Evolutionary conservation across 1,140 invertebrate genomes (phyloP).

Genomic region (Drosophila obscura): DNA sequence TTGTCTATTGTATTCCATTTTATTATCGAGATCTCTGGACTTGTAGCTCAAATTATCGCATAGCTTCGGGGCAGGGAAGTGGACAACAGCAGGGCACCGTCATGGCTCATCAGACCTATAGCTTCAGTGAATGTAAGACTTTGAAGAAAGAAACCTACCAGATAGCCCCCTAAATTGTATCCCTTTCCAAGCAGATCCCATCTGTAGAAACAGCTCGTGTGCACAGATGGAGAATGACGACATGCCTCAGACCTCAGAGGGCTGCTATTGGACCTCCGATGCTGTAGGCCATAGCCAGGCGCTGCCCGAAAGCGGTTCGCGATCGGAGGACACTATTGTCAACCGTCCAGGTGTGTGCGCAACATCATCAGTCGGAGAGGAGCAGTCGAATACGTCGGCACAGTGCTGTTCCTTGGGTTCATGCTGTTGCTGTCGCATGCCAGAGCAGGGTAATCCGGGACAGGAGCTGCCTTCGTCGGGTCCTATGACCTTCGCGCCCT

Average conservation of each 20-base stretch:
- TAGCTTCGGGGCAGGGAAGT: not conserved
- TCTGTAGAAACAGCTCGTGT: not conserved
- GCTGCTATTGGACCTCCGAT: slow-evolving; percentile 2
- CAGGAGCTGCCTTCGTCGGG: not conserved
- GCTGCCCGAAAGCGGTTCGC: not conserved
- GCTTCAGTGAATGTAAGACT: slow-evolving; percentile 25
- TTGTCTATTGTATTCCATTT: not conserved
- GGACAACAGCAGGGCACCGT: not conserved
- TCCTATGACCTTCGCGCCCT: too few species aligned
- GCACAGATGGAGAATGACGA: too few species aligned
- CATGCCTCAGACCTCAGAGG: not conserved
- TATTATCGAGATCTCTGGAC: too few species aligned
- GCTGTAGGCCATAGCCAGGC: not conserved
- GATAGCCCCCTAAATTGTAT: too few species aligned
- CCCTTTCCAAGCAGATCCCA: not conserved
- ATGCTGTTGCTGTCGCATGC: not conserved
- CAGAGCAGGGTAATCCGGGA: not conserved
- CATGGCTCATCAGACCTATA: slow-evolving; percentile 21
- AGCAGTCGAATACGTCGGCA: not conserved
- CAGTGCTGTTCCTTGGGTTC: slow-evolving; percentile 16
- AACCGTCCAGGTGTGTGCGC: slow-evolving; percentile 1
- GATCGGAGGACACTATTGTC: slow-evolving; percentile 29
- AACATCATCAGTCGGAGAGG: not conserved
- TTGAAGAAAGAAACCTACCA: not conserved
- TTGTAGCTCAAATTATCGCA: slow-evolving; percentile 19